A percentile compares a stretch with the other conserved stretches of the same genome.
Evolutionary conservation across 2,888 invertebrate species (phyloP).

Genomic region (Phalangium opilio): DNA sequence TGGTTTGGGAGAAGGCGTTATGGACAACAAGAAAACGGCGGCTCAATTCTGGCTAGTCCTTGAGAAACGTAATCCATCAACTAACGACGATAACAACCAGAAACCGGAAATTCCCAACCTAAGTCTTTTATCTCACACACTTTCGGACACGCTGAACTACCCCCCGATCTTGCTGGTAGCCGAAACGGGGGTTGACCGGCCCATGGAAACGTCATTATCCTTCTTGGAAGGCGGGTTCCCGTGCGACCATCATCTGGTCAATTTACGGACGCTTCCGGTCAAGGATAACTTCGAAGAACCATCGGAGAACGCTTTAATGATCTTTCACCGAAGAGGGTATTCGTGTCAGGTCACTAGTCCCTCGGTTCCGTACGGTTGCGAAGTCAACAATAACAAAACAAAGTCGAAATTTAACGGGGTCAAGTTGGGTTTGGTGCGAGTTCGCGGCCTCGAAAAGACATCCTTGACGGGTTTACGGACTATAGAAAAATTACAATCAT

Average conservation of each 20-base stretch:
- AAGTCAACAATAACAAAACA: slow-evolving; percentile 2
- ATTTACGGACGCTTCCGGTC: slow-evolving; percentile 64
- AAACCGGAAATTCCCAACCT: slow-evolving; percentile 38
- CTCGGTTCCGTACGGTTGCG: slow-evolving; percentile 11
- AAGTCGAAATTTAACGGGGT: slow-evolving; percentile 26
- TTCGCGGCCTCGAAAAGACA: slow-evolving; percentile 37
- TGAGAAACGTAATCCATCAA: slow-evolving; percentile 40
- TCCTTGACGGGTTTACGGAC: slow-evolving; percentile 45
- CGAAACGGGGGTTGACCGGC: slow-evolving; percentile 32
- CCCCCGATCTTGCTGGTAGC: slow-evolving; percentile 60
- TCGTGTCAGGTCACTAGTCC: slow-evolving; percentile 43
- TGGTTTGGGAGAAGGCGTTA: slow-evolving; percentile 86
- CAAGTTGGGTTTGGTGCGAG: slow-evolving; percentile 31
- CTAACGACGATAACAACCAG: slow-evolving; percentile 1
- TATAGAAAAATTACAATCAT: slow-evolving; percentile 18
- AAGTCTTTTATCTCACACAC: slow-evolving; percentile 53
- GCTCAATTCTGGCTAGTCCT: slow-evolving; percentile 63
- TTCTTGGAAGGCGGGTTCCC: slow-evolving; percentile 38
- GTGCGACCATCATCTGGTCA: slow-evolving; percentile 54
- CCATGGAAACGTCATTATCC: slow-evolving; percentile 14
- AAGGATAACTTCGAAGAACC: slow-evolving; percentile 60
- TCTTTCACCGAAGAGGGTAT: slow-evolving; percentile 61
- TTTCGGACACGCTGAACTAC: slow-evolving; percentile 62
- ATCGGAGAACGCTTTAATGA: slow-evolving; percentile 53
- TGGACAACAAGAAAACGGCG: slow-evolving; percentile 57